Percentiles rank a stretch among this genome's conserved stretches.
These are phyloP conservation scores for Ephialtes manifestator DNA, from an alignment of 2,888 invertebrate genomes.

Conservation along the genomic window DNA sequence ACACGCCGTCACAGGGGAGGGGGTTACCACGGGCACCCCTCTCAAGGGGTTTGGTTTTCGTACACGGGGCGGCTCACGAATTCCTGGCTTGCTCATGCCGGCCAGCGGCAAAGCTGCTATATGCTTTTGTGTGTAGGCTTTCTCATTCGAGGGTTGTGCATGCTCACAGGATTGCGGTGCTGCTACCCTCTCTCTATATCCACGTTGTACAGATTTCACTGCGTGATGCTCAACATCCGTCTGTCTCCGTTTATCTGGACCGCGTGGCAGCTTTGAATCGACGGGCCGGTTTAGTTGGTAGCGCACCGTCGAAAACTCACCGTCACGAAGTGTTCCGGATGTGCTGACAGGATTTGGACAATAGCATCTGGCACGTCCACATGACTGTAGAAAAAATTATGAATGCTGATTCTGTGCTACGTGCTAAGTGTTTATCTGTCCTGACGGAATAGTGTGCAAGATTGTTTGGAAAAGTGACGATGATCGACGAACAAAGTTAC, in stretches of 20 bases:
- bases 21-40: constrained; percentile 56
- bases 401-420: constrained; percentile 22
- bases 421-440: constrained; percentile 32
- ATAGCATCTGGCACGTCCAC: not conserved
- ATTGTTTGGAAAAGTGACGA: constrained; percentile 41
- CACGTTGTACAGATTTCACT: constrained; percentile 70
- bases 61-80: constrained; percentile 65
- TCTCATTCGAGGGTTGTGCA: constrained; percentile 75
- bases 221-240: constrained; percentile 77
- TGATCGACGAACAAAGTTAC: constrained; percentile 9
- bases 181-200: constrained; percentile 1
- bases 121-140: constrained; percentile 76
- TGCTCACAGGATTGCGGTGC: constrained; percentile 49
- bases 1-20: constrained; percentile 48
- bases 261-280: constrained; percentile 66
- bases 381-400: not conserved
- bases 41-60: constrained; percentile 64
- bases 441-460: constrained; percentile 34
- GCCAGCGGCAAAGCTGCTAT: constrained; percentile 43
- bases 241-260: constrained; percentile 47
- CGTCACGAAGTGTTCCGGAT: constrained; percentile 59
- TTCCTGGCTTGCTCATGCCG: constrained; percentile 47
- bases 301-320: constrained; percentile 79
- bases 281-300: constrained; percentile 75
- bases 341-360: constrained; percentile 2